Base-by-base conservation (phyloP, 2,888 invertebrate species). In the Napeogenes sylphis region DNA sequence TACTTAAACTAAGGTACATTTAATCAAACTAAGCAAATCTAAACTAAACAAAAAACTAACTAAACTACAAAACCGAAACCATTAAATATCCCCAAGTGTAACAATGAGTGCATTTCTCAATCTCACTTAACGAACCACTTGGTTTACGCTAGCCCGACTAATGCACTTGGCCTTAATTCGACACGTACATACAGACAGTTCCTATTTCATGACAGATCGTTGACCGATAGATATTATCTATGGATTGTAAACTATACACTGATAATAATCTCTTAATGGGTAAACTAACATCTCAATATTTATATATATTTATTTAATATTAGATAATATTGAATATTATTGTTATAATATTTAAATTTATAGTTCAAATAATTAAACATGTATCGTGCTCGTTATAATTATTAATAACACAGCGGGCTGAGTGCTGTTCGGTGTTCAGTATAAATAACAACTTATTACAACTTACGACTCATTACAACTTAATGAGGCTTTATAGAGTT, bases 101-200 rank as follows among this genome's bases (percentile, higher is more conserved):
- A 66, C 65, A 69, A 65, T 64, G 55, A 57, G 5, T 62, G 45
- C 35, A 59, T 67, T 63, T 66, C 55, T 62, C 64, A 66, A 65
- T 62, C 54, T 58, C 45, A 38, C 58, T 66, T 63, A 63, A 66
- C 64, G 57, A 65, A 62, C 63, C 62, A 65, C 59, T 61, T 51
- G 35, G 64, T 61, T 66, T 56, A 59, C 55, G 64, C 54, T 51
- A 55, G 45, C 42, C 51, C 55, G 46, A 56, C 54, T 66, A 67
- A 70, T 68, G 69, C 70, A 71, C 73, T 75, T 79, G 79, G 72
- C 80, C 83, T 78, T 83, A 81, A 82, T 84, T 79, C 73, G 64
- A 68, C 65, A 71, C 69, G 76, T 71, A 73, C 78, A 30, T 73
- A 79, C 75, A 77, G 76, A 77, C 58, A 62, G 64, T 62, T 66